Evolutionary conservation across 2,888 invertebrate species (phyloP), one percentile per base, ranked within the genome.

Genomic region (Drosophila helvetica): DNA sequence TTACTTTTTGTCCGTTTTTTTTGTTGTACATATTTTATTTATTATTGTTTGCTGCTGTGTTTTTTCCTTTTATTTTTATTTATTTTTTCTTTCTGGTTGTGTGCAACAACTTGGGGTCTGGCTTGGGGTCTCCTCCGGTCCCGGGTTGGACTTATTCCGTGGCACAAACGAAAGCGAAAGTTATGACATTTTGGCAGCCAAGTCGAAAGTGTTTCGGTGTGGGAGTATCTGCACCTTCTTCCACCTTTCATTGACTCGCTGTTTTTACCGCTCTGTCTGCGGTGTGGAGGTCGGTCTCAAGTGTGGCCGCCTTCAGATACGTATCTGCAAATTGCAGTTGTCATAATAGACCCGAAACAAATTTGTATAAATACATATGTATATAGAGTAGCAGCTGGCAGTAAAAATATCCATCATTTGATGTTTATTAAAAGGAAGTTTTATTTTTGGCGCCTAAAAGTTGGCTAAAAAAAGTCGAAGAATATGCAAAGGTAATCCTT

Each of bases 101-200:
- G 45, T 43, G 43, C 42, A 58, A 48, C 27, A 15, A 38, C 38
- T 38, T 6, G 38, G 38, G 56, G 57, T 68, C 68, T 65, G 25
- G 54, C 8, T 38, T 18, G 38, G 33, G 15, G 6, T 38, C 15
- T 38, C 38, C 38, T 15, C 15, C 2, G n/a, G 38, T 7, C 45
- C 18, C 56, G 65, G 59, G 67, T 46, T 68, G 57, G 65, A 33
- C 58, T 80, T 38, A 38, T 38, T 6, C 38, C 52, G 68, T 61
- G 75, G 59, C 57, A 57, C 58, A 67, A 45, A 68, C 65, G 81
- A 85, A 88, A 84, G 75, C 88, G 88, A 83, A 83, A 83, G 83
- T 86, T 88, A 82, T 78, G 88, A 74, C 86, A 86, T 71, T 83
- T 87, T 85, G 85, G 79, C 77, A 74, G 64, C 52, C 72, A 79